Base-by-base conservation (phyloP, 2,888 invertebrate species). In the Falcaria lacertinaria region DNA sequence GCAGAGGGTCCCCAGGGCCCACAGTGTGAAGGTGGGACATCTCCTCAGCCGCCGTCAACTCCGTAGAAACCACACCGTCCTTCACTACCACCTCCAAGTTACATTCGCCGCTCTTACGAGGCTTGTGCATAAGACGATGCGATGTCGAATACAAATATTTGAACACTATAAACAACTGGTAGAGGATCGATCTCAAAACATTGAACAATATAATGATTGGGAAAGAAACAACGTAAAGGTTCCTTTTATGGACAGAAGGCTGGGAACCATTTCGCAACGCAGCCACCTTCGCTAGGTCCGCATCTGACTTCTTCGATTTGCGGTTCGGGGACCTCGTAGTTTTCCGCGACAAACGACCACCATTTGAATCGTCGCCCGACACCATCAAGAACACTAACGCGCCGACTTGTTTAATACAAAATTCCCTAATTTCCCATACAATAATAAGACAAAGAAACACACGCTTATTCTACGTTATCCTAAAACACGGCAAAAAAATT, bases 181-280 rank as follows among this genome's bases (percentile, higher is more conserved):
- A 96, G 65, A 96, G 91, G 73, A 96, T 89, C 53, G 95, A 93
- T 69, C 96, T 93, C 65, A 96, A 85, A 69, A 96, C 91, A 80
- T 95, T 96, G 84, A 96, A 96, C 62, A 96, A 90, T 85, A 96
- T 93, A 77, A 96, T 94, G 61, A 96, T 92, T 48, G 96, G 96
- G 85, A 95, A 95, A 63, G 96, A 96, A 86, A 96, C 95, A 77
- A 95, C 92, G 83, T 96, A 96, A 68, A 96, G 92, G 85, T 96
- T 96, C 82, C 95, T 92, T 84, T 96, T 96, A 86, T 96, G 96
- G 70, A 96, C 95, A 45, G 96, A 95, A 69, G 93, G 92, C 74
- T 92, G 92, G 74, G 91, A 80, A 50, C 84, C 91, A 70, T 87
- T 83, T 82, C 88, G 89, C 82, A 91, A 91, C 89, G 90, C 88